Conservation (phyloP, 2,113 vertebrate genomes). For the Aegithalos caudatus region DNA sequence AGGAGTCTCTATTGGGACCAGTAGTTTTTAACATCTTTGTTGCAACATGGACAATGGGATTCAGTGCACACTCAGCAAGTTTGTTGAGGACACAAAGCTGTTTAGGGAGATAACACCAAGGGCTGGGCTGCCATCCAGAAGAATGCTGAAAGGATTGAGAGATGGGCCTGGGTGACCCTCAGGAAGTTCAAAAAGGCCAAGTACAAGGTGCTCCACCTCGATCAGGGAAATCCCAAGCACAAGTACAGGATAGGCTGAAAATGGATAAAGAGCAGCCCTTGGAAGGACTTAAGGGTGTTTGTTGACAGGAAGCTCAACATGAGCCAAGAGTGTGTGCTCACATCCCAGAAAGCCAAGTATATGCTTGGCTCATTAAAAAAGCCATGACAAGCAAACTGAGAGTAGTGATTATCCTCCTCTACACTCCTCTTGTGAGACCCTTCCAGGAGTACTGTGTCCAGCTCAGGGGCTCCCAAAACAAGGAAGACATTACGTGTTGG, state of each 20-base stretch:
- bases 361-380: neutral
- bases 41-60: neutral
- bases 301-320: neutral
- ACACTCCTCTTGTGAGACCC: neutral
- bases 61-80: neutral
- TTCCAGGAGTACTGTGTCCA: neutral
- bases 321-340: neutral
- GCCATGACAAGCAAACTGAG: neutral
- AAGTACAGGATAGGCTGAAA: neutral
- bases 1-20: neutral
- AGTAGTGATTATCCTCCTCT: neutral
- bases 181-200: neutral
- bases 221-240: neutral
- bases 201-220: fast-evolving
- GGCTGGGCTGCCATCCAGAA: neutral
- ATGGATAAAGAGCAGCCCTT: neutral
- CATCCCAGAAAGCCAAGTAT: neutral
- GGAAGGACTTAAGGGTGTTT: neutral
- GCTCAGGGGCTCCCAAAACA: neutral
- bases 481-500: neutral
- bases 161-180: neutral
- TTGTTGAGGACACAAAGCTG: neutral
- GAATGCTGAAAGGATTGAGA: neutral
- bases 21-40: neutral
- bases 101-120: neutral